These are phyloP conservation scores for Thamnaconus septentrionalis DNA, from an alignment of 2,113 vertebrate species.

Conservation along the genomic window DNA sequence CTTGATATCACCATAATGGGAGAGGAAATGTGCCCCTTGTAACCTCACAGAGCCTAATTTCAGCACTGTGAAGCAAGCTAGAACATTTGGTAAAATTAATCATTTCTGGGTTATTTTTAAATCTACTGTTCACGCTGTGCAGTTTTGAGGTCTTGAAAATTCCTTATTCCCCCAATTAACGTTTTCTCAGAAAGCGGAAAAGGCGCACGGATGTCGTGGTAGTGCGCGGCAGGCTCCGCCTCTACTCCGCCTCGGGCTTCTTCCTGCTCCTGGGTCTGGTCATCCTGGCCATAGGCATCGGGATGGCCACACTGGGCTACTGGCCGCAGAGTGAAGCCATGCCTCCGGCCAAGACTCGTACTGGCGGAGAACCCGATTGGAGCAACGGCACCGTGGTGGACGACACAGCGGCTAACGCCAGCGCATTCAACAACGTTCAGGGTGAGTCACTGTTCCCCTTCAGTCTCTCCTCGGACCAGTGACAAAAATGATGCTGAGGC, in stretches of 20 bases:
- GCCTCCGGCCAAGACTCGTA: slow-evolving; percentile 52
- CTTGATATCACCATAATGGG: background rate
- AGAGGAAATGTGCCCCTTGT: background rate
- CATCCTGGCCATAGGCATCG: slow-evolving; percentile 87
- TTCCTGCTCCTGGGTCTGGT: slow-evolving; percentile 92
- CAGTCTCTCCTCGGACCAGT: too few relatives aligned
- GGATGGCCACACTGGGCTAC: slow-evolving; percentile 96
- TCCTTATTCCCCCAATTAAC: background rate
- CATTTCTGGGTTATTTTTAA: too few relatives aligned
- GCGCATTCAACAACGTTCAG: slow-evolving; percentile 19
- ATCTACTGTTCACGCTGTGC: too few relatives aligned
- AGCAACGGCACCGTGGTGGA: slow-evolving; percentile 10
- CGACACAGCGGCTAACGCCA: slow-evolving; percentile 28
- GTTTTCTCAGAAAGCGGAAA: slow-evolving; percentile 72
- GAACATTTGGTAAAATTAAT: too few relatives aligned
- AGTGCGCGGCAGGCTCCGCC: slow-evolving; percentile 90
- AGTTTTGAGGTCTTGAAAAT: too few relatives aligned
- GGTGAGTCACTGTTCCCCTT: slow-evolving; percentile 21
- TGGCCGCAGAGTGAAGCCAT: slow-evolving; percentile 87
- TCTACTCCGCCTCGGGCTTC: slow-evolving; percentile 94
- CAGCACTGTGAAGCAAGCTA: too few relatives aligned
- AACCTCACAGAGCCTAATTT: background rate
- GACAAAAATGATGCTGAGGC: too few relatives aligned
- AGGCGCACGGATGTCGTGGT: slow-evolving; percentile 91
- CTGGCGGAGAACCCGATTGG: background rate